These are phyloP conservation scores for Lochmaea crataegi DNA, from an alignment of 2,888 invertebrate genomes.

Conservation along the genomic window DNA sequence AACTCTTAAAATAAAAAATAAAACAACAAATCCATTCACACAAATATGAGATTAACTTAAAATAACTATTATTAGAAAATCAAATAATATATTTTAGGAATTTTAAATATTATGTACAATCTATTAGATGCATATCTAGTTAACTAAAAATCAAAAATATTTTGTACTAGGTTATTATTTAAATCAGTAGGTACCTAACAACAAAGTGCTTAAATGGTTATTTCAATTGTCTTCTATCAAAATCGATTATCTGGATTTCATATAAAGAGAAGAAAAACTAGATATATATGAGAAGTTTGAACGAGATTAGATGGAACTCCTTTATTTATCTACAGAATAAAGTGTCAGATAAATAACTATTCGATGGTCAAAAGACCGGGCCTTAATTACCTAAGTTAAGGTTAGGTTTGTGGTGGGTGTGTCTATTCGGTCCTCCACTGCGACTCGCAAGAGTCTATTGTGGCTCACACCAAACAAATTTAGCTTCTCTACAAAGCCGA, in stretches of 20 bases:
- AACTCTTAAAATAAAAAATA: not conserved
- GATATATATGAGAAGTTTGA: not conserved
- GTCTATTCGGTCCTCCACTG: no score
- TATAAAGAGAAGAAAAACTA: not conserved
- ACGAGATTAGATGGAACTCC: no score
- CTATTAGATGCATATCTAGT: not conserved
- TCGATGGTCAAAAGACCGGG: no score
- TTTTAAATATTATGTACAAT: slow-evolving; percentile 1
- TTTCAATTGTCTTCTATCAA: not conserved
- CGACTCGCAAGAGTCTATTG: no score
- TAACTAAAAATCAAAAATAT: not conserved
- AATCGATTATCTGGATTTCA: not conserved
- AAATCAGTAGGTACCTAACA: not conserved
- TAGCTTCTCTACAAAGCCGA: no score
- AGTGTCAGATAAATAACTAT: no score
- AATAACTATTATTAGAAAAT: not conserved
- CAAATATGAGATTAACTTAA: not conserved
- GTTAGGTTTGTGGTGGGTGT: no score
- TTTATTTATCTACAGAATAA: no score
- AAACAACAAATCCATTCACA: slow-evolving; percentile 3
- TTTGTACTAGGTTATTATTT: slow-evolving; percentile 6
- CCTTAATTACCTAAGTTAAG: no score
- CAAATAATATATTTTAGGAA: not conserved
- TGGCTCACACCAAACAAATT: no score
- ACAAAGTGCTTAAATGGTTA: not conserved